These are phyloP conservation scores for Rhizomys pruinosus DNA, from an alignment of 2,113 vertebrate species.

Conservation along the genomic window DNA sequence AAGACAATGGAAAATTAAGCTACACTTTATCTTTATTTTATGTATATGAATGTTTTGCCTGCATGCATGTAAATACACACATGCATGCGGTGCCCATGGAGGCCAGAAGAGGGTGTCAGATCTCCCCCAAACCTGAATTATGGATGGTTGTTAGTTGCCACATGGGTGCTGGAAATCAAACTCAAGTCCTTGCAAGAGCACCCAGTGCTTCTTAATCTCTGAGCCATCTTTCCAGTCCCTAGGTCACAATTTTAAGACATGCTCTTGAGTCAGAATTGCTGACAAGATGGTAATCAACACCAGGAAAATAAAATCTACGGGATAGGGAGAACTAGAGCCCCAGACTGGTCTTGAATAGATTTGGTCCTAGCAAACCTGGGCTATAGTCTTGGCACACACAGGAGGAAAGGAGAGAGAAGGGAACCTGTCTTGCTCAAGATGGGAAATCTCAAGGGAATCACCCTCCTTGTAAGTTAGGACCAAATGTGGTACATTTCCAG, in stretches of 20 bases:
- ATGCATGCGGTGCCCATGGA: too few relatives aligned
- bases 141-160: too few relatives aligned
- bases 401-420: background rate
- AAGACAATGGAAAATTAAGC: conserved; percentile 1
- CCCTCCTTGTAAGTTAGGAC: background rate
- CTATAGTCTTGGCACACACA: background rate
- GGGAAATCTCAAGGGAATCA: background rate
- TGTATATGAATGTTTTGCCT: too few relatives aligned
- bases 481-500: background rate
- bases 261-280: background rate
- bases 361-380: background rate
- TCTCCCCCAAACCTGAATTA: too few relatives aligned
- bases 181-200: too few relatives aligned
- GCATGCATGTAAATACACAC: too few relatives aligned
- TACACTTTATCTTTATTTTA: background rate
- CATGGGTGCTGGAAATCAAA: too few relatives aligned
- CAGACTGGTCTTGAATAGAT: background rate
- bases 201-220: too few relatives aligned
- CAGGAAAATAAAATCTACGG: background rate
- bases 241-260: background rate
- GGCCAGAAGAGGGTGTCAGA: too few relatives aligned
- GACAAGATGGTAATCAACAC: background rate
- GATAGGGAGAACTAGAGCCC: background rate
- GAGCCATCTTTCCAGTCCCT: too few relatives aligned
- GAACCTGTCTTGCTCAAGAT: background rate